Evolutionary conservation across 1,140 invertebrate genomes (phyloP), one percentile per base, ranked within the genome.

Genomic region (Micrasema longulum): DNA sequence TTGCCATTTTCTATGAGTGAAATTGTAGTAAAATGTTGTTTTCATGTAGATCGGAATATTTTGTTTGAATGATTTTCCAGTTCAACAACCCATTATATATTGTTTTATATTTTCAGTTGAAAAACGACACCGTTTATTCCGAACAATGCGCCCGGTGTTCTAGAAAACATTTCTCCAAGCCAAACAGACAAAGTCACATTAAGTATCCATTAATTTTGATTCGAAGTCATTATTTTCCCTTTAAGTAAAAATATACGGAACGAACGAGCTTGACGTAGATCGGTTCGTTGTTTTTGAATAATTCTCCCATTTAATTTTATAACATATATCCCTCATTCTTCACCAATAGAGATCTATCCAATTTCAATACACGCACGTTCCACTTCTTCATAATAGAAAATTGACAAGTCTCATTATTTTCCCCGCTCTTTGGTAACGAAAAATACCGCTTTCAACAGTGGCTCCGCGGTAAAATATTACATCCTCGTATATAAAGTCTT

Each of bases 281-380:
- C 12, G 26, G 26, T 55, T n/a, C n/a, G 22, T 26, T 53, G 14
- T 11, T 62, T 12, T 43, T 35, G 55, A 41, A 73, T 69, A 73
- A 73, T 69, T 69, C 69, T 35, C 38, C 72, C 66, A 69, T 73
- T 73, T 73, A 73, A 55, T 73, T 73, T 73, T 57, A 73, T 69
- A 60, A 43, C 57, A 47, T 22, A 48, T 36, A 65, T 68, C 43
- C 20, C 64, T 23, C 60, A 26, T 52, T 48, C 55, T 38, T 41
- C 16, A 11, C 50, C 43, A 10, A 47, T 35, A 31, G 14, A 66
- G 65, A 66, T 67, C 52, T 66, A 43, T 57, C 63, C 53, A 67
- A 67, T 72, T 68, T 63, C 57, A 22, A 63, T 65, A 64, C 60
- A 47, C 41, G 62, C 41, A 64, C 41, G 48, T 52, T 38, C 23